A percentile compares a stretch with the other conserved stretches of the same genome.
These are phyloP conservation scores for Charadrius vociferus DNA, from an alignment of 2,113 vertebrate genomes.

Conservation along the genomic window DNA sequence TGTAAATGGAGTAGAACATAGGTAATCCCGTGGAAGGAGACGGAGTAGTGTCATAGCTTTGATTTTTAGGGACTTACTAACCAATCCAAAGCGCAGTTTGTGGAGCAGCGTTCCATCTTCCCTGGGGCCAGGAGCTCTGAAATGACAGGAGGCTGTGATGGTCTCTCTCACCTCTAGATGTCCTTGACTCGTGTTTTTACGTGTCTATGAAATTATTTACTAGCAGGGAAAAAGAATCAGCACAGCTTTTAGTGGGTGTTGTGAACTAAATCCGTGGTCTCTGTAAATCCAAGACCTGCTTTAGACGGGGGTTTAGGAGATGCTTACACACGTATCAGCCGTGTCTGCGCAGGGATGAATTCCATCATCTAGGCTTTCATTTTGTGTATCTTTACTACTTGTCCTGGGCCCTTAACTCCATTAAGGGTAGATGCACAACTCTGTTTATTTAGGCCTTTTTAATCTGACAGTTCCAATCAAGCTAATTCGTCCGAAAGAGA, in stretches of 20 bases:
- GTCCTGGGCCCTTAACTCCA: conserved; percentile 50
- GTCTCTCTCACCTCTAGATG: not conserved
- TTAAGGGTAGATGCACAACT: conserved; percentile 48
- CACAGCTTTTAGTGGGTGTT: not conserved
- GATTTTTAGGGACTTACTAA: not conserved
- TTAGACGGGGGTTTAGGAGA: not conserved
- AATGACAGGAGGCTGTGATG: not conserved
- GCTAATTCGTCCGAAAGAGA: conserved; percentile 79
- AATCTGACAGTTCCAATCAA: conserved; percentile 83
- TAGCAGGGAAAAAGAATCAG: not conserved
- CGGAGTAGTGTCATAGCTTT: not conserved
- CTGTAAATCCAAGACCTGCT: not conserved
- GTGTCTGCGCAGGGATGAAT: not conserved
- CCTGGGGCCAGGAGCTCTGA: not conserved
- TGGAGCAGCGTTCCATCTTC: not conserved
- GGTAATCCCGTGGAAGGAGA: not conserved
- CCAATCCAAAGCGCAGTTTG: not conserved
- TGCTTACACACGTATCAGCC: not conserved
- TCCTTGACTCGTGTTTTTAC: not conserved
- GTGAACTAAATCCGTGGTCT: not conserved
- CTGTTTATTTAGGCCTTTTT: conserved; percentile 81
- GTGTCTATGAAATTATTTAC: not conserved
- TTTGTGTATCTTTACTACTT: not conserved
- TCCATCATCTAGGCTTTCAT: not conserved
- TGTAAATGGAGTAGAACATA: fast-evolving